Percentiles rank a stretch among this genome's conserved stretches.
Conservation (phyloP, 2,888 invertebrate genomes). For the Plagodis pulveraria region DNA sequence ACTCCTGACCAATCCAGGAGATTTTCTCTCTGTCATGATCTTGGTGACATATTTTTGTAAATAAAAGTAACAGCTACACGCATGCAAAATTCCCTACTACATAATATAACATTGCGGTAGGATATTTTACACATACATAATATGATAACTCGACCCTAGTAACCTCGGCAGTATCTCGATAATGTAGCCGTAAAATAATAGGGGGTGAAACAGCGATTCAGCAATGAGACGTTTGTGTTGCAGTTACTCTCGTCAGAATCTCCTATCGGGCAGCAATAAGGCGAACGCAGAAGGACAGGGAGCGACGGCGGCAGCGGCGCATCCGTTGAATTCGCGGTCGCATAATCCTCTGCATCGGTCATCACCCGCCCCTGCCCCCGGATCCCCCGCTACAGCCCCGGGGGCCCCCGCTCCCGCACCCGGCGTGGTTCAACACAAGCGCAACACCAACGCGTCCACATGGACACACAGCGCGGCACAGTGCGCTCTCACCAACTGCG, state of each 20-base stretch:
- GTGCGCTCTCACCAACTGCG: neutral
- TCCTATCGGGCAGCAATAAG: conserved; percentile 90
- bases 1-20: too few species aligned
- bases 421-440: conserved; percentile 64
- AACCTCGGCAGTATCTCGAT: too few species aligned
- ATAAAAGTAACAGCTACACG: too few species aligned
- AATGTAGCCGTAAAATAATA: too few species aligned
- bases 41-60: too few species aligned
- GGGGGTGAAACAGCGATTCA: too few species aligned
- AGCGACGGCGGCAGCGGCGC: conserved; percentile 60
- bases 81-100: too few species aligned
- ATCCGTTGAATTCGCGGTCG: conserved; percentile 43
- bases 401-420: conserved; percentile 54
- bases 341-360: conserved; percentile 82
- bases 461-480: neutral
- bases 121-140: too few species aligned
- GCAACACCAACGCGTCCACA: conserved; percentile 62
- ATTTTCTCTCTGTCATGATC: too few species aligned
- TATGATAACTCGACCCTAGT: too few species aligned
- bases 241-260: conserved; percentile 95
- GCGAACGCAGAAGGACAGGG: conserved; percentile 87
- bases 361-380: conserved; percentile 52
- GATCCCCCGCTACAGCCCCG: conserved; percentile 54
- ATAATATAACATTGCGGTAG: too few species aligned
- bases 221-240: conserved; percentile 47